These are phyloP conservation scores for Drosophila hydei DNA, from an alignment of 1,140 invertebrate genomes.

Conservation along the genomic window DNA sequence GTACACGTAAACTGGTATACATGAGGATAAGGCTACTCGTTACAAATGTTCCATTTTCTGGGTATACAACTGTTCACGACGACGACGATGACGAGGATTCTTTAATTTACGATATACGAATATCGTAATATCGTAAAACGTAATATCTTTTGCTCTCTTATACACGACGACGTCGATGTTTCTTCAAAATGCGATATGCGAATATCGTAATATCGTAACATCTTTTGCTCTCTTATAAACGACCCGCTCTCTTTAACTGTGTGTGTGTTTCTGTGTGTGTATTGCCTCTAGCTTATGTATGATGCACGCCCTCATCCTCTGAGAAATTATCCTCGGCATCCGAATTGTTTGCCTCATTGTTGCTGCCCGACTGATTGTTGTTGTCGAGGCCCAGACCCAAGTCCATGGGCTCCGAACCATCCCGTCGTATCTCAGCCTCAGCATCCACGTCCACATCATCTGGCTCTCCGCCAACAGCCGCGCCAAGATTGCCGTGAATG, in stretches of 20 bases:
- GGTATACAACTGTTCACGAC: slow-evolving; percentile 69
- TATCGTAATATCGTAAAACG: slow-evolving; percentile 19
- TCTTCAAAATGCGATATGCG: slow-evolving; percentile 1
- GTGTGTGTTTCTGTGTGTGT: not conserved
- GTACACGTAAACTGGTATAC: slow-evolving; percentile 81
- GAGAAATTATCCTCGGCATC: slow-evolving; percentile 82
- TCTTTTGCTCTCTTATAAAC: slow-evolving; percentile 18
- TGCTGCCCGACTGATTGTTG: slow-evolving; percentile 76
- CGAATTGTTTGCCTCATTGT: slow-evolving; percentile 67
- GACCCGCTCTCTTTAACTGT: not conserved
- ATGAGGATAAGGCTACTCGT: slow-evolving; percentile 82
- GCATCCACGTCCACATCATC: slow-evolving; percentile 46
- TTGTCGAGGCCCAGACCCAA: slow-evolving; percentile 69
- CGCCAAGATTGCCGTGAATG: slow-evolving; percentile 31
- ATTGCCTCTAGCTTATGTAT: slow-evolving; percentile 62
- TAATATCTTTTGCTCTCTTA: slow-evolving; percentile 23
- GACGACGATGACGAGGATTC: slow-evolving; percentile 2
- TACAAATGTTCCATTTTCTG: slow-evolving; percentile 78
- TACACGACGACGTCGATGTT: not conserved
- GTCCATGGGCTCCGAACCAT: slow-evolving; percentile 78
- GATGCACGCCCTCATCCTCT: slow-evolving; percentile 82
- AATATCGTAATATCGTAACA: slow-evolving; percentile 25
- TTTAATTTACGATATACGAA: slow-evolving; percentile 21
- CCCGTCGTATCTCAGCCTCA: slow-evolving; percentile 63
- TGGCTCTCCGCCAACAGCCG: slow-evolving; percentile 29